Percentiles rank a stretch among this genome's conserved stretches.
phyloP scores from a whole-genome alignment of 2,888 invertebrate genomes.

The Halictus ligatus region DNA sequence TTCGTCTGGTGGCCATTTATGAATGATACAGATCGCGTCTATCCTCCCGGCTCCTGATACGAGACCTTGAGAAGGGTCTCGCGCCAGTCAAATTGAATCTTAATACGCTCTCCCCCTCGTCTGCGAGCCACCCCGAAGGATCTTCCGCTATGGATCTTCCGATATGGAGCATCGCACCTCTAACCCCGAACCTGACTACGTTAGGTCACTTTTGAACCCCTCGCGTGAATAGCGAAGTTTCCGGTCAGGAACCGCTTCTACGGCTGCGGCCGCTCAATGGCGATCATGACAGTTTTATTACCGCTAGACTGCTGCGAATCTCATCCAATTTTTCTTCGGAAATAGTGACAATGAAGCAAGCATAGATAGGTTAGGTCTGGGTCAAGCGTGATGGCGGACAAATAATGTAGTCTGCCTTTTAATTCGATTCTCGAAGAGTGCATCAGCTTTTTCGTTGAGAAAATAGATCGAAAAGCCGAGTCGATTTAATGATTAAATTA shows the following conservation, averaged over 20 bases:
- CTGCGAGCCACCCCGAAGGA: conserved; percentile 28
- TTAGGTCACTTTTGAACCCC: background rate
- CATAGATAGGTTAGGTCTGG: too few relatives aligned
- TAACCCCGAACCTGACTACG: background rate
- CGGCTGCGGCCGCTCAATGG: background rate
- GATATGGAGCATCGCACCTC: background rate
- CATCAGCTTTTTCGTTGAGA: too few relatives aligned
- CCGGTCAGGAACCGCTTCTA: background rate
- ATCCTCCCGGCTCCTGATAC: conserved; percentile 30
- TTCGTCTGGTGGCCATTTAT: conserved; percentile 50
- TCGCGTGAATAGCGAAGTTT: background rate
- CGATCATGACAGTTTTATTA: background rate
- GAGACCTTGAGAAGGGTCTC: conserved; percentile 23
- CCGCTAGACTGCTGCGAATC: background rate
- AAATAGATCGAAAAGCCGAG: too few relatives aligned
- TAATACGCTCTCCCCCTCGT: conserved; percentile 47
- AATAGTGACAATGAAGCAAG: too few relatives aligned
- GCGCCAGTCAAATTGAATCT: conserved; percentile 66
- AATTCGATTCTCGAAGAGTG: too few relatives aligned
- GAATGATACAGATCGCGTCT: conserved; percentile 44
- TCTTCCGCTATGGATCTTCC: background rate
- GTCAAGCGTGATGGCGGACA: too few relatives aligned
- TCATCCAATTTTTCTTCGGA: too few relatives aligned
- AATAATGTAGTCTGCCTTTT: too few relatives aligned
- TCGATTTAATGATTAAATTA: too few relatives aligned